Evolutionary conservation across 2,113 vertebrate species (phyloP).

Genomic region (Zootoca vivipara): DNA sequence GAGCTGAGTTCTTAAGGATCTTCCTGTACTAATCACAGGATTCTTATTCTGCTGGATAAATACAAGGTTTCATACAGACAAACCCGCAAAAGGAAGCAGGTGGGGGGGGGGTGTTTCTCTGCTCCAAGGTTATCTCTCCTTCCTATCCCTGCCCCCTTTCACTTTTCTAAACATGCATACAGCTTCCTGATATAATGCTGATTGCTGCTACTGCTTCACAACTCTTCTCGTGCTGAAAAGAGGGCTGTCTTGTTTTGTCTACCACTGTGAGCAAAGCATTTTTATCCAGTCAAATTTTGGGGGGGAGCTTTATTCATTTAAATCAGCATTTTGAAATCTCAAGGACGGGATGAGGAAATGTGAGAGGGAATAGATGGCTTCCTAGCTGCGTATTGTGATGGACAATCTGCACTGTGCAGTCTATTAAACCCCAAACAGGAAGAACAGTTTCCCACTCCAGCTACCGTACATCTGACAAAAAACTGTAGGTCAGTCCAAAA

Average conservation of each 20-base stretch:
- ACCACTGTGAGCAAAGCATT: background rate
- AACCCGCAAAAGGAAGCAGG: background rate
- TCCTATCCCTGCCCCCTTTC: background rate
- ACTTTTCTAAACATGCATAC: background rate
- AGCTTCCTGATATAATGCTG: background rate
- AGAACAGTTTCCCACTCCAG: background rate
- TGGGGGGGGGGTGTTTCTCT: background rate
- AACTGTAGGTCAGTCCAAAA: background rate
- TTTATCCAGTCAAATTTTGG: background rate
- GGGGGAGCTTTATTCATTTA: background rate
- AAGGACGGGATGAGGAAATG: background rate
- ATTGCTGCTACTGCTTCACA: background rate
- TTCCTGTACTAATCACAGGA: background rate
- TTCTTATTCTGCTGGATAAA: background rate
- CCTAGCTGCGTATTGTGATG: too few species aligned
- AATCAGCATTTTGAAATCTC: background rate
- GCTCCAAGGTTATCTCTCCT: background rate
- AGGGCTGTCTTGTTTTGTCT: too few species aligned
- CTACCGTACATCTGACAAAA: background rate
- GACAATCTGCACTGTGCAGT: too few species aligned
- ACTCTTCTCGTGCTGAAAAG: too few species aligned
- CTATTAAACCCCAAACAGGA: too few species aligned
- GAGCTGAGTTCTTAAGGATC: background rate
- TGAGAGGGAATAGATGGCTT: background rate
- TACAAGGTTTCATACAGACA: background rate